Base-by-base conservation (phyloP, 2,797 vertebrate genomes). In the Sparidentex hasta region DNA sequence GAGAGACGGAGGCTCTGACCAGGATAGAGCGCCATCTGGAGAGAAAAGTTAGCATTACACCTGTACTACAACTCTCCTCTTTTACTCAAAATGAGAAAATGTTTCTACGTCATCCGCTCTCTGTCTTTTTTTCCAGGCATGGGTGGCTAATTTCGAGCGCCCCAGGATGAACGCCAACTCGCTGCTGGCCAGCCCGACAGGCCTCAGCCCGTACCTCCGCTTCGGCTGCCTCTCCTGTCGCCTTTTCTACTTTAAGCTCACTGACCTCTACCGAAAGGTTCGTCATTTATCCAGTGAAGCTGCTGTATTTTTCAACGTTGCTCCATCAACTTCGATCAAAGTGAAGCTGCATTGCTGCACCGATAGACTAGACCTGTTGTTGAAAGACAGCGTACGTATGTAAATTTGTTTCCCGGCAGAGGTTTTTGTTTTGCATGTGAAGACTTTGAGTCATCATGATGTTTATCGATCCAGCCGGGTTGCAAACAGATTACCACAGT, bases 201-300 rank as follows among this genome's bases (percentile, higher is more conserved):
- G 95, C 80, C 91, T 95, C 74, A 96, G 95, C 85, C 95, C 95
- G 0, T 96, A 96, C 90, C 92, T 96, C 38, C 95, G 95, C 56
- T 96, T 96, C 5, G 95, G 95, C 77, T 96, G 95, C 87, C 94
- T 96, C 58, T 96, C 95, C 74, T 96, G 95, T 50, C 95, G 94
- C 61, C 94, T 95, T 43, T 96, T 96, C 86, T 95, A 96, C 90
- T 95, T 95, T 89, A 96, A 96, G 81, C 95, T 96, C 83, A 96
- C 95, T 0, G 95, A 96, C 83, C 94, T 96, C 63, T 95, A 95
- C 87, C 92, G 91, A 63, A 95, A 95, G 93, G 95, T 94, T 17
- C 0, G 12, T 33, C 5, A 6, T 29, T 23, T 25, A 2, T n/a
- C 57, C 56, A 20, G 25, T 25, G 21, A 9, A 27, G 14, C 16